Evolutionary conservation across 35 echinoderm and acorn worm species (phyloP), one percentile per base, ranked within the genome.

Genomic region (Patiria miniata): DNA sequence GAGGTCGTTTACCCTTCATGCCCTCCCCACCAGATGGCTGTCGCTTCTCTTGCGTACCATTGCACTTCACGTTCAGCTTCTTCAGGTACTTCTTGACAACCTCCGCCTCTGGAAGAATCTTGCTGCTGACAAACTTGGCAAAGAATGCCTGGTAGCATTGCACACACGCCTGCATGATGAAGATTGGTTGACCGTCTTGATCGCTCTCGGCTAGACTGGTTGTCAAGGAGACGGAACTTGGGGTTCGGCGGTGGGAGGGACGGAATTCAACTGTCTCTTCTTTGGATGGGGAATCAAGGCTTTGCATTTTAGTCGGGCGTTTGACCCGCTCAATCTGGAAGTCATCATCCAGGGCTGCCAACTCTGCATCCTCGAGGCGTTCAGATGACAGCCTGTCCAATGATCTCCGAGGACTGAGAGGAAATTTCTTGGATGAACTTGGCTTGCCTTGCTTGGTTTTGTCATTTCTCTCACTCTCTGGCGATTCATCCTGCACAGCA

Each of bases 121-220:
- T 97, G 36, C 87, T 88, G 68, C 83, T 88, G 30, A 97, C 61
- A 40, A 97, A 93, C 73, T 97, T 97, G 36, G 89, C 83, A 61
- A 97, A 97, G 77, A 93, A 97, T 4, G 89, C 88, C 85, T 97
- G 95, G 38, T 88, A 97, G 61, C 95, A 97, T 37, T 94, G 91
- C 32, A 97, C 91, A 61, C 95, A 97, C 6, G 95, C 95, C 60
- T 97, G 95, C 95, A 97, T 97, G 32, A 97, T 40, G 42, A 97
- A 97, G 57, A 97, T 19, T 15, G 95, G 95, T 56, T 92, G 88
- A 19, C 59, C 81, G 34, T 97, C 92, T 8, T 83, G 29, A n/a
- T 95, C 93, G 16, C 65, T 83, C 9, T 91, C 68, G 8, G 84
- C 79, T 15, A 91, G 30, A 52, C 88, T 90, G 19, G 84, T 59